phyloP scores from a whole-genome alignment of 2,797 vertebrate genomes.

The Antrozous pallidus region DNA sequence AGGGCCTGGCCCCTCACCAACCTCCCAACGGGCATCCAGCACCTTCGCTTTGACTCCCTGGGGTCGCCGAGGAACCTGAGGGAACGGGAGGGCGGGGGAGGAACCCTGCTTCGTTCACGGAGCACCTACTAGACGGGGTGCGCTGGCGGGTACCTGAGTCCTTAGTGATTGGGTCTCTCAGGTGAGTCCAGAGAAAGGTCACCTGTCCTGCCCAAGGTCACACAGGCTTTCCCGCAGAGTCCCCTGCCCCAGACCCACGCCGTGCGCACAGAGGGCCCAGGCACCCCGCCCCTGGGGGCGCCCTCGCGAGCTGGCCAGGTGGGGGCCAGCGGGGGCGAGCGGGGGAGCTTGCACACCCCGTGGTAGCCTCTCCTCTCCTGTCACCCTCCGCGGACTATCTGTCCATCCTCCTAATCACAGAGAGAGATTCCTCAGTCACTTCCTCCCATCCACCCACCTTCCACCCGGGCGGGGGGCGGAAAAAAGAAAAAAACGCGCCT shows the following conservation, averaged over 20 bases:
- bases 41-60: not conserved
- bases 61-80: not conserved
- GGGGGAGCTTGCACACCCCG: not conserved
- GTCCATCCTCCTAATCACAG: constrained; percentile 81
- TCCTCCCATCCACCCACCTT: constrained; percentile 82
- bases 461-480: constrained; percentile 78
- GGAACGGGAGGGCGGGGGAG: no score
- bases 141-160: rapidly evolving
- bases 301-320: constrained; percentile 49
- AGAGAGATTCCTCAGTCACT: constrained; percentile 74
- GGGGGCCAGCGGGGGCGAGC: not conserved
- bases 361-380: no score
- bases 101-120: rapidly evolving
- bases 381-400: constrained; percentile 74
- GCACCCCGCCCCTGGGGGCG: not conserved
- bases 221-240: not conserved
- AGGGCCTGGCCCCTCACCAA: not conserved
- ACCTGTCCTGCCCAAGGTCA: not conserved
- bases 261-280: not conserved
- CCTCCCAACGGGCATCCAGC: not conserved
- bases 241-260: not conserved
- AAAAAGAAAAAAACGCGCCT: constrained; percentile 52
- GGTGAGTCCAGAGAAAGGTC: not conserved
- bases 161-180: not conserved
- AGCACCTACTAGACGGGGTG: not conserved